Conservation (phyloP, 2,888 invertebrate species). For the Myathropa florea region DNA sequence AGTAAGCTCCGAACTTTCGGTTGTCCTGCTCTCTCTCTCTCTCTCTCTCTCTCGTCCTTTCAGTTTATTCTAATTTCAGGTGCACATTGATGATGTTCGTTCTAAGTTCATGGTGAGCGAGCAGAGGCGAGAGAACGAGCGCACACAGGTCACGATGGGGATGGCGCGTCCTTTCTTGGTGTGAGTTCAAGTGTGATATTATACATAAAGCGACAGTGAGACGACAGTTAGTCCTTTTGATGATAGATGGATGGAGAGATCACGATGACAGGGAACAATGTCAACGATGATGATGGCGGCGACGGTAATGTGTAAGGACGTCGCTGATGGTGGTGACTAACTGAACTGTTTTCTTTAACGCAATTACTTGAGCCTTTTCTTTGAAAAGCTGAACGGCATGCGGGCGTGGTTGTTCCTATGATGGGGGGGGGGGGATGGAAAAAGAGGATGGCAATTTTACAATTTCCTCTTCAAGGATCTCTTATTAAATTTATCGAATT, state of each 20-base stretch:
- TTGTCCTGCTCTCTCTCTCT: neutral
- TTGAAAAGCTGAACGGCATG: neutral
- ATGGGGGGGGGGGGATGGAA: neutral
- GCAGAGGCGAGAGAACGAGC: neutral
- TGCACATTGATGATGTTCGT: conserved; percentile 38
- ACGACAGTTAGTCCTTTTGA: conserved; percentile 46
- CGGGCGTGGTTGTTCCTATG: too few relatives aligned
- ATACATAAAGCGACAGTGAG: conserved; percentile 28
- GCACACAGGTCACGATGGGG: neutral
- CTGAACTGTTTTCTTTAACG: conserved; percentile 35
- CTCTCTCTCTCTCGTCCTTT: conserved; percentile 4
- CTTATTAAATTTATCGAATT: conserved; percentile 15
- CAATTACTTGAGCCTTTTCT: conserved; percentile 36
- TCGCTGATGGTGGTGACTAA: conserved; percentile 27
- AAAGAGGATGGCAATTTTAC: conserved; percentile 12
- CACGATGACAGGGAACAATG: conserved; percentile 28
- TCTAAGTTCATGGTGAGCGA: neutral
- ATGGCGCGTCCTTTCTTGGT: neutral
- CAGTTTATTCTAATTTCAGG: conserved; percentile 56
- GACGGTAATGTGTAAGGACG: neutral
- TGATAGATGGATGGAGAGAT: conserved; percentile 24
- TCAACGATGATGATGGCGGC: conserved; percentile 6
- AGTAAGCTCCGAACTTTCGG: conserved; percentile 50
- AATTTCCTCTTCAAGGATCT: conserved; percentile 5
- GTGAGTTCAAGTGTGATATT: conserved; percentile 48